phyloP scores from a whole-genome alignment of 2,888 invertebrate species.

The Tenthredo amoena region DNA sequence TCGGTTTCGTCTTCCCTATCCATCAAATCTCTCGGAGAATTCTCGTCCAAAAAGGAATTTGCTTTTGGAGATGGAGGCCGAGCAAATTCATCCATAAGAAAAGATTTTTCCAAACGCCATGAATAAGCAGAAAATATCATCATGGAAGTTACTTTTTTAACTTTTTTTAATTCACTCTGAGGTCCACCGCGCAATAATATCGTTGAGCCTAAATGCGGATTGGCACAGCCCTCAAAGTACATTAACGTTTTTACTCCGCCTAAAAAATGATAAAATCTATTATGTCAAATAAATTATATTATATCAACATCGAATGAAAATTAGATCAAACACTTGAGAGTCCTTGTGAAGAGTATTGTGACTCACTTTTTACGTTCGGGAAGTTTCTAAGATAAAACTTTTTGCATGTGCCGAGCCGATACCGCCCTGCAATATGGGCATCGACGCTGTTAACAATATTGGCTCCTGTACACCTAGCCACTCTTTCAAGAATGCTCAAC shows the following conservation, averaged over 20 bases:
- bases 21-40: slow-evolving; percentile 75
- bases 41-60: slow-evolving; percentile 78
- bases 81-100: slow-evolving; percentile 93
- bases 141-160: slow-evolving; percentile 91
- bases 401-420: slow-evolving; percentile 91
- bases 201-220: slow-evolving; percentile 91
- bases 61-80: slow-evolving; percentile 83
- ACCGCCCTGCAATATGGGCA: slow-evolving; percentile 87
- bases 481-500: slow-evolving; percentile 87
- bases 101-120: slow-evolving; percentile 94
- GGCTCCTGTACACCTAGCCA: slow-evolving; percentile 90
- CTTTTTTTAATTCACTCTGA: slow-evolving; percentile 86
- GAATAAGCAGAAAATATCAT: slow-evolving; percentile 93
- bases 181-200: slow-evolving; percentile 91
- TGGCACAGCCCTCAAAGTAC: slow-evolving; percentile 95
- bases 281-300: neutral
- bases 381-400: slow-evolving; percentile 87
- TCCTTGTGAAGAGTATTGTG: neutral
- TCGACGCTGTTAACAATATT: slow-evolving; percentile 93
- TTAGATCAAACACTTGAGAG: neutral
- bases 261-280: slow-evolving; percentile 68
- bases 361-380: slow-evolving; percentile 78
- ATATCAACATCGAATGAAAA: neutral
- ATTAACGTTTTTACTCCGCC: slow-evolving; percentile 91
- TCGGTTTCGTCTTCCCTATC: slow-evolving; percentile 61